Conservation (phyloP, 2,797 vertebrate species). For the Coendou prehensilis region DNA sequence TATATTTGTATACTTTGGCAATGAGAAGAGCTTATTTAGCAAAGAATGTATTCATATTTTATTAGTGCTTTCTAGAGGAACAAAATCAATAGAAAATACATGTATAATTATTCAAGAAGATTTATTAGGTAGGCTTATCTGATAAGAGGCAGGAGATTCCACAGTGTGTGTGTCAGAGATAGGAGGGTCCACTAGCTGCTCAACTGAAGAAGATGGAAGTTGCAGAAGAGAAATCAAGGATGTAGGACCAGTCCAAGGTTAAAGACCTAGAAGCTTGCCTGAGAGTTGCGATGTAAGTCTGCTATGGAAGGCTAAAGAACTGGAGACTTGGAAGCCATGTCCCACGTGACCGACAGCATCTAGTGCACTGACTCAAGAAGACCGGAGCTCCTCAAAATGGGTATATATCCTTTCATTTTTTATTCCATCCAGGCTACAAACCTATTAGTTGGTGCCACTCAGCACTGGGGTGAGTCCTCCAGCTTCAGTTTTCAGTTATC, state of each 20-base stretch:
- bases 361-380: neutral
- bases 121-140: neutral
- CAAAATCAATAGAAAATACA: neutral
- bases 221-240: neutral
- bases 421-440: neutral
- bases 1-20: neutral
- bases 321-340: neutral
- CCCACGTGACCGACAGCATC: neutral
- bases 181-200: neutral
- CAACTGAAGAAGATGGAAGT: neutral
- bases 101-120: neutral
- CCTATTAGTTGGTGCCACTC: neutral
- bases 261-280: neutral
- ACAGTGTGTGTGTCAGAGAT: neutral
- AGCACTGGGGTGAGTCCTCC: neutral
- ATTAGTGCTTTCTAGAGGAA: neutral
- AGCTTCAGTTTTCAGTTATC: neutral
- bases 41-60: neutral
- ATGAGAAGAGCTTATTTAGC: neutral
- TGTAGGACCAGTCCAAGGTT: neutral
- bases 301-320: neutral
- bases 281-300: neutral
- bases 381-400: neutral
- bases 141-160: neutral
- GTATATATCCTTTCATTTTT: neutral